Evolutionary conservation across 2,888 invertebrate genomes (phyloP).

Genomic region (Cantharis nigra): DNA sequence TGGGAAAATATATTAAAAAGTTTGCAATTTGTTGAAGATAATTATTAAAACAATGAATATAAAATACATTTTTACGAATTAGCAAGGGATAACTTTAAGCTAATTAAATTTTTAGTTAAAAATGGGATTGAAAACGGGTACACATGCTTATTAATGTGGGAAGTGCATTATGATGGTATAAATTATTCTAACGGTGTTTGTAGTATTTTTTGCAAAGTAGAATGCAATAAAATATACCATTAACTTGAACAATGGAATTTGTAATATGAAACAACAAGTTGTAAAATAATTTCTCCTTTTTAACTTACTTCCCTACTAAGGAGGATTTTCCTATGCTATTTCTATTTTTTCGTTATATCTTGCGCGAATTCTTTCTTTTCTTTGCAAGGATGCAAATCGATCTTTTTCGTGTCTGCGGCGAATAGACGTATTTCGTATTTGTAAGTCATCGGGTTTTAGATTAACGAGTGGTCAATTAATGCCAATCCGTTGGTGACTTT

Average conservation of each 20-base stretch:
- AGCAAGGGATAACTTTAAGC: conserved; percentile 3
- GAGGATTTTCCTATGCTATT: neutral
- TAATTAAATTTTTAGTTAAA: neutral
- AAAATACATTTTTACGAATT: neutral
- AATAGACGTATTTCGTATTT: too few species aligned
- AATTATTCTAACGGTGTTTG: conserved; percentile 12
- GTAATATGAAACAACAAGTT: conserved; percentile 1
- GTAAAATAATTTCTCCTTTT: neutral
- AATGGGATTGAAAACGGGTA: neutral
- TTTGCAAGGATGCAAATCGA: neutral
- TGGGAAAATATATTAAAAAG: too few species aligned
- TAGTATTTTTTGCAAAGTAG: conserved; percentile 4
- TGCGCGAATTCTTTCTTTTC: neutral
- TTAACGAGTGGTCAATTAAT: conserved; percentile 29
- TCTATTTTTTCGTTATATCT: neutral
- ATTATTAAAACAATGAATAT: neutral
- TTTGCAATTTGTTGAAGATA: neutral
- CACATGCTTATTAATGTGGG: neutral
- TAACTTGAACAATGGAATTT: conserved; percentile 10
- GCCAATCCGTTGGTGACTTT: conserved; percentile 24
- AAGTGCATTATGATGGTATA: neutral
- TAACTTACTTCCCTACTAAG: neutral
- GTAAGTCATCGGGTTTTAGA: neutral
- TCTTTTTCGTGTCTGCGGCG: too few species aligned
- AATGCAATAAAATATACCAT: neutral